Percentiles rank a stretch among this genome's conserved stretches.
Evolutionary conservation across 2,888 invertebrate genomes (phyloP).

Genomic region (Dastarcus helophoroides): DNA sequence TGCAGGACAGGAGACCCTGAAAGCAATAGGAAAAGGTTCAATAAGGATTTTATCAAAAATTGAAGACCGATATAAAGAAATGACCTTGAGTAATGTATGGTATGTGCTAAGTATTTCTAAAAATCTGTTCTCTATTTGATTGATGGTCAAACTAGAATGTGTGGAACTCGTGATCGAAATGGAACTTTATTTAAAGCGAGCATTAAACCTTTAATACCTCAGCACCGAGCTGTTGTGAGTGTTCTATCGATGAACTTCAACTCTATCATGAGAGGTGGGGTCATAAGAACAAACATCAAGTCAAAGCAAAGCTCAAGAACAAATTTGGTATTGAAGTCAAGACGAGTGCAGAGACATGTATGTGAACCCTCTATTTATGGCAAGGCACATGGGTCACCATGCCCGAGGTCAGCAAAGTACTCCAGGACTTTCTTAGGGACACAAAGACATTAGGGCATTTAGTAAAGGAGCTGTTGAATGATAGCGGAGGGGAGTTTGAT

Average conservation of each 20-base stretch:
- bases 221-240: too few relatives aligned
- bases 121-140: too few relatives aligned
- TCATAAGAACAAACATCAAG: slow-evolving; percentile 26
- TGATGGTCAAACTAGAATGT: too few relatives aligned
- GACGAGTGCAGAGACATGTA: too few relatives aligned
- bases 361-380: slow-evolving; percentile 23
- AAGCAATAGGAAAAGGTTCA: not conserved
- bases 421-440: slow-evolving; percentile 16
- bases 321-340: slow-evolving; percentile 20
- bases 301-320: slow-evolving; percentile 20
- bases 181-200: slow-evolving; percentile 18
- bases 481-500: slow-evolving; percentile 24
- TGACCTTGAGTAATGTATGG: too few relatives aligned
- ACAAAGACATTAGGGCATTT: slow-evolving; percentile 18
- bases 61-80: too few relatives aligned
- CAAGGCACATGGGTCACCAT: slow-evolving; percentile 20
- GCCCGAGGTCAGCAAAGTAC: slow-evolving; percentile 14
- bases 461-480: slow-evolving; percentile 22
- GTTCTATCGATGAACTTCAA: too few relatives aligned
- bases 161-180: slow-evolving; percentile 15
- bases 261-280: slow-evolving; percentile 25
- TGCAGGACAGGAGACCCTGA: not conserved
- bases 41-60: not conserved
- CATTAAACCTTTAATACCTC: slow-evolving; percentile 16
- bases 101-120: too few relatives aligned